Evolutionary conservation across 2,888 invertebrate genomes (phyloP).

Genomic region (Diadegma fenestrale): DNA sequence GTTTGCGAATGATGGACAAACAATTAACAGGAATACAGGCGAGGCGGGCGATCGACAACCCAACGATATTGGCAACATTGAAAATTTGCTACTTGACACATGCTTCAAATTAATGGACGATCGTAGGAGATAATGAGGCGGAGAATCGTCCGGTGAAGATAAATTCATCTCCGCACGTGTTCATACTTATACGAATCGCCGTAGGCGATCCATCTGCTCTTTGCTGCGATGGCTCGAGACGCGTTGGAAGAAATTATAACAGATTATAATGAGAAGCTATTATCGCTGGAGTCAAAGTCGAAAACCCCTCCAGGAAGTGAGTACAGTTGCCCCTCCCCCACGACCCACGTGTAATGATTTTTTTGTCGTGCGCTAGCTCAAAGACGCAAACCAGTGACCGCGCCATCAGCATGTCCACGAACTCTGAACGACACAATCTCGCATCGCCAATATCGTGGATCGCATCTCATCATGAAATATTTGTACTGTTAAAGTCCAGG

Average conservation of each 20-base stretch:
- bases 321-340: neutral
- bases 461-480: neutral
- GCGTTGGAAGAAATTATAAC: conserved; percentile 64
- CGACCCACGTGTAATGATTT: conserved; percentile 37
- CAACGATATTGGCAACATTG: neutral
- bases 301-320: neutral
- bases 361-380: neutral
- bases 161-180: conserved; percentile 20
- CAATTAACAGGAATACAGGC: neutral
- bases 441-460: neutral
- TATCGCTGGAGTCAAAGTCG: conserved; percentile 64
- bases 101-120: conserved; percentile 30
- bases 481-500: neutral
- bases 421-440: neutral
- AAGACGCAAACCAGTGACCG: conserved; percentile 1
- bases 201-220: conserved; percentile 35
- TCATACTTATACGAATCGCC: conserved; percentile 12
- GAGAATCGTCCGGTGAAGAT: conserved; percentile 12
- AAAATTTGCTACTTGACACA: conserved; percentile 6
- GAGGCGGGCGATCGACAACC: conserved; percentile 1
- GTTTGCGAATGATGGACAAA: neutral
- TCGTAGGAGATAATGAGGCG: conserved; percentile 46
- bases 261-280: conserved; percentile 65
- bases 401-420: conserved; percentile 39
- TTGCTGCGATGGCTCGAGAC: neutral